Base-by-base conservation (phyloP, 1,140 invertebrate species). In the Apis laboriosa region DNA sequence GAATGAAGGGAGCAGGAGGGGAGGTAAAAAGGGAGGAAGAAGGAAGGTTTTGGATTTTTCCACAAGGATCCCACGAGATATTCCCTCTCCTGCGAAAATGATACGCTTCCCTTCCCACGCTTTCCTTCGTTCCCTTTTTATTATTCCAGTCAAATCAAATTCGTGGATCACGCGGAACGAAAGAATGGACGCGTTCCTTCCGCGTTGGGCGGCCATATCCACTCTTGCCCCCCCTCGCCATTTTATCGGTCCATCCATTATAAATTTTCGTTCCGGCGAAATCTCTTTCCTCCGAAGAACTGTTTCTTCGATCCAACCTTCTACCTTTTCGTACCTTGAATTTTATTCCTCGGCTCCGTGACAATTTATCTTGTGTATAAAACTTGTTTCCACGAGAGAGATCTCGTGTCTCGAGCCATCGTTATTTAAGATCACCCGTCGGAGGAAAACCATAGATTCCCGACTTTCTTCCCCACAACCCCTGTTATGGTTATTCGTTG, bases 131-230 rank as follows among this genome's bases (percentile, higher is more conserved):
- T 13, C 28, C 8, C 17, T 13, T 15, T 55, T 66, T 43, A 73
- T 64, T 64, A 73, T 73, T 55, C 53, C 70, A 74, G 60, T 64
- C 78, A 66, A 80, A 74, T 73, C 71, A 64, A 72, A 61, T 80
- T 56, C 67, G 28, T 43, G 71, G 70, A 74, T 74, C 78, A 74
- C 78, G n/a, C 60, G 78, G 34, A 72, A 74, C 66, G 51, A 66
- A 43, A 43, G 71, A 80, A 80, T 21, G 71, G 66, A 80, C 70
- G 34, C 28, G 49, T 60, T 64, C 28, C 28, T 63, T 63, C 61
- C 7, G n/a, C n/a, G n/a, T n/a, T n/a, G n/a, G n/a, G n/a, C 28
- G 28, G n/a, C 1, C 7, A 12, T 34, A 55, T 24, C 12, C 19
- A 64, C 74, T 12, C n/a, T 74, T 15, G 17, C 9, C 9, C 15